Conservation (phyloP, 2,888 invertebrate genomes). For the Chrysomela aeneicollis region DNA sequence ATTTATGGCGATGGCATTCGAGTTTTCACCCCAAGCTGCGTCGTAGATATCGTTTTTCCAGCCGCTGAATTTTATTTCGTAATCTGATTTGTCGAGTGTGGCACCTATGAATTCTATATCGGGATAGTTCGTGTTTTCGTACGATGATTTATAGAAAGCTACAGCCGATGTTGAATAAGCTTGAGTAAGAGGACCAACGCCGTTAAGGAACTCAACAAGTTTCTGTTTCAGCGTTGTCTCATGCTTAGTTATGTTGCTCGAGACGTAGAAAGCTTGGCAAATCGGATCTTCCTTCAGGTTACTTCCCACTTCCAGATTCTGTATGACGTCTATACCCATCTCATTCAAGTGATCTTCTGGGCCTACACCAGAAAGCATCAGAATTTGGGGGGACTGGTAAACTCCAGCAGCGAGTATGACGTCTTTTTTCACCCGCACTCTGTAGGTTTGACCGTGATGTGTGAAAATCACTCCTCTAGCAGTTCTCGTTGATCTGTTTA, state of each 20-base stretch:
- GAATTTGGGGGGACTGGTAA: slow-evolving; percentile 81
- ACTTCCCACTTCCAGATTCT: slow-evolving; percentile 78
- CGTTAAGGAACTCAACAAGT: slow-evolving; percentile 60
- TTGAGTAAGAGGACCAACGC: too few species aligned
- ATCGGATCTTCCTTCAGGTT: slow-evolving; percentile 81
- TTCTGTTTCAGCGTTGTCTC: slow-evolving; percentile 60
- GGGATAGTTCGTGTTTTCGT: too few species aligned
- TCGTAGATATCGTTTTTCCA: slow-evolving; percentile 46
- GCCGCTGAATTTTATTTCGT: not conserved
- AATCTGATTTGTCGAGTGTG: too few species aligned
- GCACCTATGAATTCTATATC: too few species aligned
- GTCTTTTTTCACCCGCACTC: slow-evolving; percentile 71
- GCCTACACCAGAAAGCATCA: slow-evolving; percentile 84
- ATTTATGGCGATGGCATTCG: slow-evolving; percentile 20
- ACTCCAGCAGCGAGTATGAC: slow-evolving; percentile 80
- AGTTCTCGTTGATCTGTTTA: slow-evolving; percentile 66
- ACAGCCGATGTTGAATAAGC: too few species aligned
- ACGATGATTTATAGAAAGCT: too few species aligned
- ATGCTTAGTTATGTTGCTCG: slow-evolving; percentile 70
- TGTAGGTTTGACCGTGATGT: slow-evolving; percentile 65
- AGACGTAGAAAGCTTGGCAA: slow-evolving; percentile 73
- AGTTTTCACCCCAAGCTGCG: slow-evolving; percentile 58
- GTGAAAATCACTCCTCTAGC: slow-evolving; percentile 73
- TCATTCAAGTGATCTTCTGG: slow-evolving; percentile 68
- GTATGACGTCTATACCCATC: slow-evolving; percentile 67